Base-by-base conservation (phyloP, 2,888 invertebrate genomes). In the Oxycera nigricornis region DNA sequence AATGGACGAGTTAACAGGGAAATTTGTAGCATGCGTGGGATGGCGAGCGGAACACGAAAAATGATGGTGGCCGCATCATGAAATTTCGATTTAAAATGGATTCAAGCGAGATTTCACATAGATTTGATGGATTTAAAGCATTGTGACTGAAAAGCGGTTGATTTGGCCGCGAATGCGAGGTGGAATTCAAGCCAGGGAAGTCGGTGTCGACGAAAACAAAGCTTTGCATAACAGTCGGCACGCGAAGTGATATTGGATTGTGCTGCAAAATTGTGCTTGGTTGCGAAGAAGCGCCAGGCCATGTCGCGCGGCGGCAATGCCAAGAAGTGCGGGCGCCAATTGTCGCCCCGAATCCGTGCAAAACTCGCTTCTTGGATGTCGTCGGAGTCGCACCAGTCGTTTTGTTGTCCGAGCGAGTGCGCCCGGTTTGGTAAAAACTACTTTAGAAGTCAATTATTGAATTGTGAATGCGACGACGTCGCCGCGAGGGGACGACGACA, bases 21-120 rank as follows among this genome's bases (percentile, higher is more conserved):
- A 26, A 59, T 59, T 11, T n/a, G 26, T 72, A 55, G 59, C 72
- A 72, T 72, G 72, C 72, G 72, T 72, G 72, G 72, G 72, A 72
- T 59, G 68, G 3, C 55, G 61, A 46, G 67, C 46, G 41, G 39
- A 52, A n/a, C 7, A 35, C 7, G 7, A 7, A 11, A 35, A 17
- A 9, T 55, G 55, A 1, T 61, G 61, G 61, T 61, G 61, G 55
- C n/a, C 22, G 55, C 22, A 55, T 24, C 30, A 7, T 28, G 61
- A 28, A 30, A 30, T 11, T 61, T 61, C 30, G 28, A 14, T 61
- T 28, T 61, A 61, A 61, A 26, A 24, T 22, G 55, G 6, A 61
- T 61, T 61, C 24, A n/a, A 61, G 9, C n/a, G 30, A 61, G 30
- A 22, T 61, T 61, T 61, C 61, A 30, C 30, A 61, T 11, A 30